These are phyloP conservation scores for Drosophila affinis DNA, from an alignment of 2,888 invertebrate genomes.

Conservation along the genomic window DNA sequence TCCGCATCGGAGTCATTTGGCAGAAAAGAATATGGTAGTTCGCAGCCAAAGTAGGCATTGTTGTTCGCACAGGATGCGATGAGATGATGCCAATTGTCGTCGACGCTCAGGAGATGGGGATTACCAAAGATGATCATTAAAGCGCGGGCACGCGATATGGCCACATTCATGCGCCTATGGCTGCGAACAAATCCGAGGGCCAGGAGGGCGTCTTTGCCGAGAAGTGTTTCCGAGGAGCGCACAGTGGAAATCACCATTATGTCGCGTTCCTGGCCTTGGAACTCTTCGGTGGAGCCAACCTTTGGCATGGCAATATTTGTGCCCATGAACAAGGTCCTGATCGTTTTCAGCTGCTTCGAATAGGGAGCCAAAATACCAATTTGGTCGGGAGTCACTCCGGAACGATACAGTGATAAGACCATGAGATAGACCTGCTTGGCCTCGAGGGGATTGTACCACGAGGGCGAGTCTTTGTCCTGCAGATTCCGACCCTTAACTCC, in stretches of 20 bases:
- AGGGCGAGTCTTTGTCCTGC: conserved; percentile 91
- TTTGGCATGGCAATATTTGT: conserved; percentile 85
- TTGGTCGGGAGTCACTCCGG: conserved; percentile 85
- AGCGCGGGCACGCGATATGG: conserved; percentile 91
- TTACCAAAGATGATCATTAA: conserved; percentile 93
- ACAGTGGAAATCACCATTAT: conserved; percentile 89
- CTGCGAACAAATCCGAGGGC: conserved; percentile 90
- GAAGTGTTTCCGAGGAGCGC: conserved; percentile 84
- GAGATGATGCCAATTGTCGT: conserved; percentile 88
- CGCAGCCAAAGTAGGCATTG: conserved; percentile 89
- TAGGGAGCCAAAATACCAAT: conserved; percentile 97
- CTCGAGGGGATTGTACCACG: conserved; percentile 95
- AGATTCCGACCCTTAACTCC: conserved; percentile 89
- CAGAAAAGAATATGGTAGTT: conserved; percentile 84
- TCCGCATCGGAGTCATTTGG: too few relatives aligned
- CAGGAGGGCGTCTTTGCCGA: conserved; percentile 84
- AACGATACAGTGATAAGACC: conserved; percentile 87
- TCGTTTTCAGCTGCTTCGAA: conserved; percentile 90
- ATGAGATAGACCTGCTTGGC: conserved; percentile 85
- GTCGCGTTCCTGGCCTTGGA: conserved; percentile 89
- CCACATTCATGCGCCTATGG: conserved; percentile 94
- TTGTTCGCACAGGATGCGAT: conserved; percentile 87
- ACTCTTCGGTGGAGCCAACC: conserved; percentile 93
- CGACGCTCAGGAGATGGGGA: conserved; percentile 88
- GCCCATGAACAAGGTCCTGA: conserved; percentile 82